Evolutionary conservation across 2,113 vertebrate species (phyloP).

Genomic region (Tragulus kanchil): DNA sequence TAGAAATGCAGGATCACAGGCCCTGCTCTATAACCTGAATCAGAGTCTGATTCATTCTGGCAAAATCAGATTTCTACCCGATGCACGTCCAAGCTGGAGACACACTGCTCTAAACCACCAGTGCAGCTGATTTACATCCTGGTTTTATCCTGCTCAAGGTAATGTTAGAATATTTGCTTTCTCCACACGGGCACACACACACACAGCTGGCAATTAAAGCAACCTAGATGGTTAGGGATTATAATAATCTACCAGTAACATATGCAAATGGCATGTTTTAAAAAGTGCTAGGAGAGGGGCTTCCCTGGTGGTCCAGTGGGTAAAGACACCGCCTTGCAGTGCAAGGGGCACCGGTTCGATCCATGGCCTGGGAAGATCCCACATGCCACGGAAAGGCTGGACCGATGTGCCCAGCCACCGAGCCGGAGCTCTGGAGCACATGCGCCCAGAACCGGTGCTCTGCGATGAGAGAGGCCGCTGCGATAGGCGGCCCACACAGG

Average conservation of each 20-base stretch:
- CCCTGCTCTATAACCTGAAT: not conserved
- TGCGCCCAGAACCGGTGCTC: too few species aligned
- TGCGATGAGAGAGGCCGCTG: too few species aligned
- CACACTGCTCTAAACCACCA: not conserved
- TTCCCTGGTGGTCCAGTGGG: too few species aligned
- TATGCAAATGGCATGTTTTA: conserved; percentile 36
- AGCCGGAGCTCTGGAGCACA: too few species aligned
- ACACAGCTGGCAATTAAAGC: conserved; percentile 60
- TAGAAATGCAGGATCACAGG: not conserved
- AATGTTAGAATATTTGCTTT: conserved; percentile 61
- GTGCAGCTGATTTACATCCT: not conserved
- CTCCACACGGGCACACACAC: not conserved
- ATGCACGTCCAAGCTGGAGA: not conserved
- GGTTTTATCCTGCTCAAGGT: conserved; percentile 60
- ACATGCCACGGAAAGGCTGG: too few species aligned
- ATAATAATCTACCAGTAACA: conserved; percentile 33
- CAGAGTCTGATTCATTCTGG: not conserved
- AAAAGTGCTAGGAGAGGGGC: not conserved
- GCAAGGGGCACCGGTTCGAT: too few species aligned
- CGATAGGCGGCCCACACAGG: too few species aligned
- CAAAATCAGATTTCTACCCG: not conserved
- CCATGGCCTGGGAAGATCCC: too few species aligned
- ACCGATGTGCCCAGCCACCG: too few species aligned
- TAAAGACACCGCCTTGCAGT: too few species aligned
- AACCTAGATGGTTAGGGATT: conserved; percentile 44